Base-by-base conservation (phyloP, 1,140 invertebrate species). In the Megathymus violae region DNA sequence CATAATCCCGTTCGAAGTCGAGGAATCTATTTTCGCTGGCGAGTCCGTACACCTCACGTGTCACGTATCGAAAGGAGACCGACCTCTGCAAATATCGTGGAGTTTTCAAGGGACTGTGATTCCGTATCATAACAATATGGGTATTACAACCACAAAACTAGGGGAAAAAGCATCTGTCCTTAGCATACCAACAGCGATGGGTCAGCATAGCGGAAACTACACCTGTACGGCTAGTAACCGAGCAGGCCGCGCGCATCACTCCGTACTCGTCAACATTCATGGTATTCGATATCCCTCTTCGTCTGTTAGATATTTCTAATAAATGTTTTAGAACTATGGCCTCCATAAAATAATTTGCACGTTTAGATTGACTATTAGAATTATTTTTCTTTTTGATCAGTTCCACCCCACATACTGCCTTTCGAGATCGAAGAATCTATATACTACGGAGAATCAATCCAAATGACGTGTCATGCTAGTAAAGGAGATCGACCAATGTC, bases 121-220 rank as follows among this genome's bases (percentile, higher is more conserved):
- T 58, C 92, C 94, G 71, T 91, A 92, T 69, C 89, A 93, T 67
- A 91, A 93, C 80, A 89, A 85, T 67, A 92, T 93, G 66, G 94
- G 96, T 66, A 91, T 98, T 81, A 92, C 91, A 61, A 92, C 96
- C 73, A 92, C 93, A 62, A 93, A 95, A 93, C 93, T 94, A 80
- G 93, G 97, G 91, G 94, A 97, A 89, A 93, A 95, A 88, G 92
- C 95, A 70, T 96, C 95, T 71, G 94, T 95, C 17, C 88, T 96
- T 58, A 95, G 94, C 14, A 96, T 97, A 64, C 95, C 96, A 67
- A 94, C 94, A 10, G 94, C 95, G 2, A 93, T 93, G 76, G 94
- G 94, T 58, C 92, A 93, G 62, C 94, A 96, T 86, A 94, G 93
- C 67, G 96, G 96, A 36, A 95, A 96, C 80, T 96, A 96, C 73